A percentile compares a stretch with the other conserved stretches of the same genome.
phyloP scores from a whole-genome alignment of 2,888 invertebrate species.

The Thelaira solivaga region DNA sequence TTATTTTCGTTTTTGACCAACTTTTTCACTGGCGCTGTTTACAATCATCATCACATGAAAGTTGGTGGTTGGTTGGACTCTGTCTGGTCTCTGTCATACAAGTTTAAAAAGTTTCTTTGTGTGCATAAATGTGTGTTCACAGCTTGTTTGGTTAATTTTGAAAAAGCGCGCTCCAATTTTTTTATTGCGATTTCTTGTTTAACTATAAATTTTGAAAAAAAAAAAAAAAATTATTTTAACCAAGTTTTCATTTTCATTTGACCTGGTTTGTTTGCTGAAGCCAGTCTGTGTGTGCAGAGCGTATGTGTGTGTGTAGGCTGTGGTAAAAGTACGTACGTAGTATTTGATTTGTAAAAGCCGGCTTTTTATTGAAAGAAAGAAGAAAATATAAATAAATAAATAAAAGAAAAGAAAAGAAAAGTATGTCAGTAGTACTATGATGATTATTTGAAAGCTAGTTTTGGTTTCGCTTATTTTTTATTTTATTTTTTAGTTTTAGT shows the following conservation, averaged over 20 bases:
- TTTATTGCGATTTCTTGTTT: conserved; percentile 62
- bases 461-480: conserved; percentile 5
- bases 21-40: conserved; percentile 45
- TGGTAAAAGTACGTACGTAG: conserved; percentile 10
- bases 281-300: background rate
- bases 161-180: conserved; percentile 65
- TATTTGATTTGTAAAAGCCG: conserved; percentile 42
- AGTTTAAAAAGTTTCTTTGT: conserved; percentile 11
- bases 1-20: conserved; percentile 51
- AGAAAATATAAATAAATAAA: background rate
- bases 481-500: background rate
- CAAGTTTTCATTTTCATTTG: conserved; percentile 75
- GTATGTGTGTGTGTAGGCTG: background rate
- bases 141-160: conserved; percentile 51
- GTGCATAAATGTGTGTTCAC: conserved; percentile 16
- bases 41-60: conserved; percentile 26
- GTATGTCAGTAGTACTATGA: conserved; percentile 58
- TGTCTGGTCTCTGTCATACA: background rate
- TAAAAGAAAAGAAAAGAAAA: conserved; percentile 55
- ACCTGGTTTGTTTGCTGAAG: conserved; percentile 69
- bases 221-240: conserved; percentile 2
- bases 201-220: conserved; percentile 30
- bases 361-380: conserved; percentile 26
- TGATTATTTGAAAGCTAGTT: conserved; percentile 57
- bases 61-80: too few species aligned